A percentile compares a stretch with the other conserved stretches of the same genome.
These are phyloP conservation scores for Phthorimaea operculella DNA, from an alignment of 1,140 invertebrate genomes.

Conservation along the genomic window DNA sequence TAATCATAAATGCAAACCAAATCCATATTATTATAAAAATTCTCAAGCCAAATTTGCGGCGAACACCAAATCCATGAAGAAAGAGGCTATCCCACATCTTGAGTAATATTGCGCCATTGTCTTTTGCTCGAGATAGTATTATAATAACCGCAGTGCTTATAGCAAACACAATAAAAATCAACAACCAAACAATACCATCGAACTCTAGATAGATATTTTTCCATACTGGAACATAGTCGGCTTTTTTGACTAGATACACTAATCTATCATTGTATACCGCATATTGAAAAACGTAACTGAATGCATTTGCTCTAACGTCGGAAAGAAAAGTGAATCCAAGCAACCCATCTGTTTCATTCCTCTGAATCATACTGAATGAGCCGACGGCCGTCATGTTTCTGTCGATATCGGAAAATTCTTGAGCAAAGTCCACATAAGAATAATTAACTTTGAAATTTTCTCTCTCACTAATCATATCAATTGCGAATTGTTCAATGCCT, in stretches of 20 bases:
- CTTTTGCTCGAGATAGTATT: neutral
- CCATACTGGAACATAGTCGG: constrained; percentile 24
- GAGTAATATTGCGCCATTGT: neutral
- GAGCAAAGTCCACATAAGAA: constrained; percentile 22
- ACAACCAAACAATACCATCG: constrained; percentile 29
- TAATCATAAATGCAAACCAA: constrained; percentile 38
- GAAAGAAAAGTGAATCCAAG: constrained; percentile 34
- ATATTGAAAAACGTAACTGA: constrained; percentile 29
- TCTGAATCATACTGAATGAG: constrained; percentile 27
- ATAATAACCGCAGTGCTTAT: constrained; percentile 9
- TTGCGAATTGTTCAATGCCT: constrained; percentile 30
- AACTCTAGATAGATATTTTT: constrained; percentile 39
- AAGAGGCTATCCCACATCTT: neutral
- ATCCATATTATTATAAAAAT: constrained; percentile 27
- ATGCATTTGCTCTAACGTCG: constrained; percentile 21
- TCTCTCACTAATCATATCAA: constrained; percentile 24
- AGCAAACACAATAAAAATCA: constrained; percentile 24
- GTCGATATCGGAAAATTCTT: constrained; percentile 24
- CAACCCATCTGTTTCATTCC: constrained; percentile 28
- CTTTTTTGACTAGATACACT: constrained; percentile 29
- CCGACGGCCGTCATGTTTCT: constrained; percentile 25
- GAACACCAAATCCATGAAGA: neutral
- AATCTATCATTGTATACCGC: constrained; percentile 32
- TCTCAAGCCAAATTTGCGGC: neutral
- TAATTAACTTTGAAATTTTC: constrained; percentile 34